Conservation (phyloP, 2,797 vertebrate species). For the Microctenopoma stevenorrisi region DNA sequence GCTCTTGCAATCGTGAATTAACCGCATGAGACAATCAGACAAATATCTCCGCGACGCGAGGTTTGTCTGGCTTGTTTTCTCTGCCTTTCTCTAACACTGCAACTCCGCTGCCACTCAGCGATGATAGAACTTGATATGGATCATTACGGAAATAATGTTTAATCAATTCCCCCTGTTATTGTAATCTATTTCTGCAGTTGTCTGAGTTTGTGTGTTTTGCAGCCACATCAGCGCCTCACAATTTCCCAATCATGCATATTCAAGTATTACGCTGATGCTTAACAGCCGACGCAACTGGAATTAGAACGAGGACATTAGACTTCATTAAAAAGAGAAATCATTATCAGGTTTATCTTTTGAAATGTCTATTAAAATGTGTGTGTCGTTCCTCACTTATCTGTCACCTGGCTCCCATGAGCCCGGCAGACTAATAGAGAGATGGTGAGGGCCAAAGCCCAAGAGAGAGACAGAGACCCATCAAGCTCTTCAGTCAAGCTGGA, state of each 20-base stretch:
- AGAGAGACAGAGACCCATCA: constrained; percentile 77
- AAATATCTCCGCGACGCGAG: constrained; percentile 72
- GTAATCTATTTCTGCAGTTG: constrained; percentile 83
- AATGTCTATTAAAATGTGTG: constrained; percentile 89
- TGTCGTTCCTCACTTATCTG: constrained; percentile 86
- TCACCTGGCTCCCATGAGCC: constrained; percentile 87
- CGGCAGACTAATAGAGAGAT: constrained; percentile 85
- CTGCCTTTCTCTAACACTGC: constrained; percentile 14
- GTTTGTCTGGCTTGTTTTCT: constrained; percentile 43
- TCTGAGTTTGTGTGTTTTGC: constrained; percentile 77
- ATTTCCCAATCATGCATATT: constrained; percentile 84
- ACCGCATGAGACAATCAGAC: constrained; percentile 78
- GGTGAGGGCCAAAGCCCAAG: constrained; percentile 84
- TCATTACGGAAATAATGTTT: constrained; percentile 86
- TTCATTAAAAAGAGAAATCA: constrained; percentile 89
- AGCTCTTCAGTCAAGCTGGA: constrained; percentile 72
- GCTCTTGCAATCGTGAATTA: constrained; percentile 70
- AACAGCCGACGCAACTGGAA: constrained; percentile 82
- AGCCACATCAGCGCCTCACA: constrained; percentile 67
- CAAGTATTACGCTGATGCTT: constrained; percentile 81
- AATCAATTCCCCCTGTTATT: constrained; percentile 81
- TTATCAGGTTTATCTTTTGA: constrained; percentile 89
- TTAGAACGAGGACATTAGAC: constrained; percentile 86
- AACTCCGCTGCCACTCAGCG: constrained; percentile 71
- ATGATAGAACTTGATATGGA: constrained; percentile 83